Base-by-base conservation (phyloP, 1,140 invertebrate genomes). In the Metopolophium dirhodum region DNA sequence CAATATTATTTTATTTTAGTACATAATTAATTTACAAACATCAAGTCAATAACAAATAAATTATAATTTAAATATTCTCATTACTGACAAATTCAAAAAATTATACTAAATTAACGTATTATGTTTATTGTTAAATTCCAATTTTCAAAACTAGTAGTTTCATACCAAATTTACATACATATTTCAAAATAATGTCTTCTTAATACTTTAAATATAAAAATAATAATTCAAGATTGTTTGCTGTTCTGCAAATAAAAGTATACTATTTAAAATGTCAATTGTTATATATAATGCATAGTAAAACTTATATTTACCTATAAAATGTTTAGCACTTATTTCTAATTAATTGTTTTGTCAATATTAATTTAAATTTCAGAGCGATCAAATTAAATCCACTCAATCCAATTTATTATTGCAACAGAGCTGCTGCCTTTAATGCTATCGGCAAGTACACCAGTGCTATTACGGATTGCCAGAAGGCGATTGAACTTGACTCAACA, bases 371-470 rank as follows among this genome's bases (percentile, higher is more conserved):
- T 94, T 93, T 61, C 47, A 94, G 93, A 87, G 86, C 93, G 11
- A 86, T 94, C 0, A 35, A 54, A 35, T 92, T 94, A 41, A 82
- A 94, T 93, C 91, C 93, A 30, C 26, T 37, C 23, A 91, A 94
- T 68, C 90, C 93, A 37, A 91, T 91, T 57, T 92, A 88, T 54
- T 93, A 94, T 54, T 92, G 93, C 30, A 94, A 94, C 26, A 91
- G 93, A 87, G 93, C 93, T 61, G 93, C 93, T 91, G 90, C 93
- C 9, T 94, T 93, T 88, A 94, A 94, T 82, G 91, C 83, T 77
- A 45, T 89, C 45, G 91, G 90, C 6, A 93, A 89, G 30, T 94
- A 87, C 35, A 41, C 8, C 1, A 86, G 90, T 77, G 93, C 93
- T 20, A 94, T 94, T 87, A 45, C 77, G 20, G 93, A 94, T 77